A percentile compares a stretch with the other conserved stretches of the same genome.
These are phyloP conservation scores for Lymantria monacha DNA, from an alignment of 2,888 invertebrate genomes.

Conservation along the genomic window DNA sequence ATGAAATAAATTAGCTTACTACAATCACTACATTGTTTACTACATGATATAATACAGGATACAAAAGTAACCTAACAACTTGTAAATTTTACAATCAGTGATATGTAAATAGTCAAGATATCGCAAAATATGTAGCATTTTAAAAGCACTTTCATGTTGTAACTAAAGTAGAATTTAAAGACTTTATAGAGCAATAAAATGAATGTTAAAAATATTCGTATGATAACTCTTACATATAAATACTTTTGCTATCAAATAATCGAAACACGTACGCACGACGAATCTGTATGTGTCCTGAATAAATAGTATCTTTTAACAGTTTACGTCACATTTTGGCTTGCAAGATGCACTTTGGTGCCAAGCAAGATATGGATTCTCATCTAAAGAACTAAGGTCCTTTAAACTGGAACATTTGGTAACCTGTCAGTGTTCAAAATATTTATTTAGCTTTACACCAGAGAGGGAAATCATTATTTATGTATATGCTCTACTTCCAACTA, in stretches of 20 bases:
- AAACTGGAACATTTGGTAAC: conserved; percentile 37
- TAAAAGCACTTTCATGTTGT: not conserved
- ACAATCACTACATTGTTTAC: no score
- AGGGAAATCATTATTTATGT: conserved; percentile 12
- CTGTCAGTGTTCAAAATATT: conserved; percentile 11
- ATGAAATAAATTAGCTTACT: no score
- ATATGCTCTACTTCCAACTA: conserved; percentile 14
- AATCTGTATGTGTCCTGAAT: conserved; percentile 57
- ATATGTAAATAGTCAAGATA: no score
- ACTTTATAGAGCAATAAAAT: conserved; percentile 1
- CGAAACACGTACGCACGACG: conserved; percentile 42
- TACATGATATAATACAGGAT: no score
- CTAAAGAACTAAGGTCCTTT: conserved; percentile 38
- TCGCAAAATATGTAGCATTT: not conserved
- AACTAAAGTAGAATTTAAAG: not conserved
- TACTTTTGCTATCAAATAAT: conserved; percentile 37
- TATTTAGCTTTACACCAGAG: not conserved
- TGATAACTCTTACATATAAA: conserved; percentile 28
- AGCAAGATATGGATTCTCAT: conserved; percentile 40
- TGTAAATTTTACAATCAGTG: no score
- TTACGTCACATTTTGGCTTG: conserved; percentile 63
- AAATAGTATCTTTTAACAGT: conserved; percentile 48
- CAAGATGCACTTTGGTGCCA: conserved; percentile 58
- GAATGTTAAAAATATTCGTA: conserved; percentile 14
- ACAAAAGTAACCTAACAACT: no score